Evolutionary conservation across 2,888 invertebrate genomes (phyloP), one percentile per base, ranked within the genome.

Genomic region (Sphaerophoria taeniata): DNA sequence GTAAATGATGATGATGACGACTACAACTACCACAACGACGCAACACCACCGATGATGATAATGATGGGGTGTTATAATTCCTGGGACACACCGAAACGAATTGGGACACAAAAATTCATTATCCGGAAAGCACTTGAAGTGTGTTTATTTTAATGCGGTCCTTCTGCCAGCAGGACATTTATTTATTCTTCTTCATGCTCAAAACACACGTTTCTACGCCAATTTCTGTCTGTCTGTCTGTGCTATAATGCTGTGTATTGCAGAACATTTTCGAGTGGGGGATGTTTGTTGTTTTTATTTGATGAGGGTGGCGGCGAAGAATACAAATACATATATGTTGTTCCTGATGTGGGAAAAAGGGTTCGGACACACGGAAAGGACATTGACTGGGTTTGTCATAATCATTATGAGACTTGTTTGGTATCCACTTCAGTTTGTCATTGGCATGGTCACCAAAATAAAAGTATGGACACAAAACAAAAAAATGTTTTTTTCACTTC

Each of bases 71-170:
- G 85, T 77, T 76, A 85, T 85, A 81, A 85, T 85, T 81, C 76
- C 81, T 76, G 63, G 76, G 80, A 80, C 73, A 73, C 56, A 76
- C 76, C 76, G 51, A 76, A 85, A 70, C 81, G 73, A 81, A 81
- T 85, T 73, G 85, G 76, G 47, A 79, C 71, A 87, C 39, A 39
- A 86, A 86, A 87, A 88, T 88, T 88, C 88, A 88, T 88, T 88
- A 88, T 87, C 87, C 87, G 87, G 87, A 87, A 88, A 88, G 87
- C 87, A 87, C 87, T 88, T 88, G 87, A 88, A 88, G 81, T 86
- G 83, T 84, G 83, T 84, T 79, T 82, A 84, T 87, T 87, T 87
- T 87, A 75, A 82, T 87, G 87, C 82, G 87, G 83, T 75, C 81
- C 81, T 81, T 67, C 39, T 80, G 76, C 24, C 24, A 24, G 24